Base-by-base conservation (phyloP, 2,113 vertebrate genomes). In the Larimichthys polyactis region DNA sequence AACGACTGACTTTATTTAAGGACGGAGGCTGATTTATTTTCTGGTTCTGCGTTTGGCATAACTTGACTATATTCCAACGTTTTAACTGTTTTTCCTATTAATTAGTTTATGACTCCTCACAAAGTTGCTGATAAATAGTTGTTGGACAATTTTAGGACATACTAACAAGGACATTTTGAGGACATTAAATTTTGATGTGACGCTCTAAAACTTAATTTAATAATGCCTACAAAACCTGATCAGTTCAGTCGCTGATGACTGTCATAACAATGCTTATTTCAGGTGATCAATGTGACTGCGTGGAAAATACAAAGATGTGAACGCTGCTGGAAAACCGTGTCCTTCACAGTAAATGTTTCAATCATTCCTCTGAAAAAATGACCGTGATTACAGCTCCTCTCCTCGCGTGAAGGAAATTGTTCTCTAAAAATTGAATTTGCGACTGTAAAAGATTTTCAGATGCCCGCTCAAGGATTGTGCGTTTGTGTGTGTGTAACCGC, bases 381-480 rank as follows among this genome's bases (percentile, higher is more conserved):
- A 76, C 44, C 54, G 54, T 69, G 84, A 84, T 82, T 71, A 70
- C 71, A 75, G 78, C 52, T 66, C 32, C 72, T 63, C 15, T 70
- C 29, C 70, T 75, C 9, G 9, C 71, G n/a, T 58, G 65, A 75
- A 14, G 80, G 57, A 78, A 66, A 78, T 58, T 46, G 17, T 22
- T n/a, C 16, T 59, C 7, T 46, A 44, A 67, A 86, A 64, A 78
- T 71, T 10, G 20, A 66, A 57, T 71, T 79, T 11, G 22, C 17
- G 71, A 55, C 46, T 40, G 75, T 78, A 79, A 70, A 70, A 60
- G 1, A 79, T 73, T 87, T 58, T 73, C 27, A 59, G 24, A 73
- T 0, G 43, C 71, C 22, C 68, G 10, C 49, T 65, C 16, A 19
- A 36, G n/a, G 68, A 32, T 9, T 0, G 43, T 22, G 22, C 40